A percentile compares a stretch with the other conserved stretches of the same genome.
Evolutionary conservation across 2,797 vertebrate genomes (phyloP).

Genomic region (Phoeniculus purpureus): DNA sequence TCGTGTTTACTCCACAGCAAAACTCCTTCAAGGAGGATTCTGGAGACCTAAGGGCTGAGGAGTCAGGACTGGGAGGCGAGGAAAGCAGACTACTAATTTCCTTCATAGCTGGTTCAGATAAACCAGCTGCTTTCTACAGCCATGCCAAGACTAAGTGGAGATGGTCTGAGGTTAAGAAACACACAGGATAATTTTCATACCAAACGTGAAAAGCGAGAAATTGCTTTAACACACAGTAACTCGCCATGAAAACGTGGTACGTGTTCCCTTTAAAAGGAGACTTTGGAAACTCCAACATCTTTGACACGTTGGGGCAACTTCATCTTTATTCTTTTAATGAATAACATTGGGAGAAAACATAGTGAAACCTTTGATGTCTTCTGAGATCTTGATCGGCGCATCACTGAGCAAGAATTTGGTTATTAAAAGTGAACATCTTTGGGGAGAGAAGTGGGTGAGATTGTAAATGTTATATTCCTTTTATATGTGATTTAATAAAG

Average conservation of each 20-base stretch:
- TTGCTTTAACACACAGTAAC: not conserved
- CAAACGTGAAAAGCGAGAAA: conserved; percentile 26
- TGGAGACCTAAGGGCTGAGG: not conserved
- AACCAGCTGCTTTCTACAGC: not conserved
- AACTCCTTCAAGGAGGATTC: not conserved
- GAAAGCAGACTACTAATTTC: not conserved
- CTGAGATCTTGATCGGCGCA: not conserved
- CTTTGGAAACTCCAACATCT: not conserved
- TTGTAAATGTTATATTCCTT: conserved; percentile 2
- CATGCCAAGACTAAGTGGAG: not conserved
- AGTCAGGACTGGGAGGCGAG: not conserved
- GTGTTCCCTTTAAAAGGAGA: not conserved
- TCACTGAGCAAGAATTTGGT: conserved; percentile 3
- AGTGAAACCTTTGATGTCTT: conserved; percentile 31
- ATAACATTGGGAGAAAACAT: conserved; percentile 44
- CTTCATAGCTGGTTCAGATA: not conserved
- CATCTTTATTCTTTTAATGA: conserved; percentile 30
- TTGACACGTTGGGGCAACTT: not conserved
- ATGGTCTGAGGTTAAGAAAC: conserved; percentile 12
- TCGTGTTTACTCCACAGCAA: not conserved
- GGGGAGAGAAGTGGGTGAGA: conserved; percentile 24
- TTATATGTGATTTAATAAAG: conserved; percentile 59
- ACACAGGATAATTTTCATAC: not conserved
- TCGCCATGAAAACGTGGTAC: not conserved
- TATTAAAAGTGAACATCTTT: conserved; percentile 53